phyloP scores from a whole-genome alignment of 2,113 vertebrate genomes.

The Dromaius novaehollandiae region DNA sequence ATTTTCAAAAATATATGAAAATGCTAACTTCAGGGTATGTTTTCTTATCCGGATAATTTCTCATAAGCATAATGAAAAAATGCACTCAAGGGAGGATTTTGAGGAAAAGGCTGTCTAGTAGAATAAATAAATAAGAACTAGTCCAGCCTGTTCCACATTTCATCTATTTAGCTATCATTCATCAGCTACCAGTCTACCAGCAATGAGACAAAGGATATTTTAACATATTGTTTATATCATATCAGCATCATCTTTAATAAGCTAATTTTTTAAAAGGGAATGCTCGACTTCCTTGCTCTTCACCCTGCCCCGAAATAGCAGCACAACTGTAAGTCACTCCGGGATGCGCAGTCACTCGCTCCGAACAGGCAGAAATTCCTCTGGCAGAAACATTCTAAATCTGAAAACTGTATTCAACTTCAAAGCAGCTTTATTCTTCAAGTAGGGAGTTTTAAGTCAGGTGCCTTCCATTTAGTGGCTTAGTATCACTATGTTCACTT shows the following conservation, averaged over 20 bases:
- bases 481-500: not conserved
- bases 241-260: not conserved
- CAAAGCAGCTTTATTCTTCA: too few relatives aligned
- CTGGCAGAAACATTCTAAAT: not conserved
- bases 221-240: not conserved
- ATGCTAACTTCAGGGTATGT: not conserved
- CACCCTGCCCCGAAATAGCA: not conserved
- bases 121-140: not conserved
- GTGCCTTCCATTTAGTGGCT: not conserved
- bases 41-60: not conserved
- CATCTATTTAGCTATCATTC: not conserved
- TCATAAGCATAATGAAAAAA: not conserved
- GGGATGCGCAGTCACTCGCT: not conserved
- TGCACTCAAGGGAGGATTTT: not conserved
- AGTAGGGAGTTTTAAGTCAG: not conserved
- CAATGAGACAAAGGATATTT: not conserved
- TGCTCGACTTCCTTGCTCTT: rapidly evolving
- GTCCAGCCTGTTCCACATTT: not conserved
- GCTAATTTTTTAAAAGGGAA: not conserved
- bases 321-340: not conserved
- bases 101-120: not conserved
- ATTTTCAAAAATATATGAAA: not conserved
- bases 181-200: not conserved
- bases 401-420: not conserved
- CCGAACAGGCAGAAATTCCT: not conserved